Conservation (phyloP, 2,888 invertebrate genomes). For the Automeris io region DNA sequence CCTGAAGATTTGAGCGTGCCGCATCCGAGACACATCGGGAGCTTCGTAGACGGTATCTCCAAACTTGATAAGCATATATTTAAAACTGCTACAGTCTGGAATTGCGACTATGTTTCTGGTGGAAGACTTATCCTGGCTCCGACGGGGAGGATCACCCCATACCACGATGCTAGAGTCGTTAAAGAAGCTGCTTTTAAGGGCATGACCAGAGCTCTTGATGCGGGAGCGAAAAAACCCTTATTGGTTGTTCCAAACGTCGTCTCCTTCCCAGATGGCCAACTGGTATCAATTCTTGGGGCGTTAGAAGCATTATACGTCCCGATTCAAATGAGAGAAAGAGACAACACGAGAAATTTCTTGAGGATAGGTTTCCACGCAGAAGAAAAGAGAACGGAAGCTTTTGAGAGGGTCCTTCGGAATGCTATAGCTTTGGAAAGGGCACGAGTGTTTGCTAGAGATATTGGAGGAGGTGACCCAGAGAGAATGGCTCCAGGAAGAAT, state of each 20-base stretch:
- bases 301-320: conserved; percentile 92
- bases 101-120: conserved; percentile 78
- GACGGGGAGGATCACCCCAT: conserved; percentile 84
- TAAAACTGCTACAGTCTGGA: conserved; percentile 77
- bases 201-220: conserved; percentile 86
- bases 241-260: conserved; percentile 82
- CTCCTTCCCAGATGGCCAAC: conserved; percentile 83
- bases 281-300: conserved; percentile 90
- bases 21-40: conserved; percentile 55
- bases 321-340: conserved; percentile 83
- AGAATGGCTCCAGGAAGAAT: conserved; percentile 89
- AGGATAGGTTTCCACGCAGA: conserved; percentile 80
- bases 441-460: conserved; percentile 69
- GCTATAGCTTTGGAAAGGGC: conserved; percentile 82
- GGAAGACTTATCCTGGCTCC: conserved; percentile 83
- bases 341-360: conserved; percentile 76
- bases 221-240: conserved; percentile 88
- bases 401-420: conserved; percentile 76
- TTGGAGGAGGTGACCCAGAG: conserved; percentile 90
- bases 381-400: conserved; percentile 67
- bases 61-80: conserved; percentile 54
- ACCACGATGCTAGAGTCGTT: conserved; percentile 58
- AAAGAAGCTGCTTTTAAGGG: conserved; percentile 87
- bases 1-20: conserved; percentile 64
- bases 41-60: conserved; percentile 43